Base-by-base conservation (phyloP, 2,113 vertebrate genomes). In the Choloepus hoffmanni region DNA sequence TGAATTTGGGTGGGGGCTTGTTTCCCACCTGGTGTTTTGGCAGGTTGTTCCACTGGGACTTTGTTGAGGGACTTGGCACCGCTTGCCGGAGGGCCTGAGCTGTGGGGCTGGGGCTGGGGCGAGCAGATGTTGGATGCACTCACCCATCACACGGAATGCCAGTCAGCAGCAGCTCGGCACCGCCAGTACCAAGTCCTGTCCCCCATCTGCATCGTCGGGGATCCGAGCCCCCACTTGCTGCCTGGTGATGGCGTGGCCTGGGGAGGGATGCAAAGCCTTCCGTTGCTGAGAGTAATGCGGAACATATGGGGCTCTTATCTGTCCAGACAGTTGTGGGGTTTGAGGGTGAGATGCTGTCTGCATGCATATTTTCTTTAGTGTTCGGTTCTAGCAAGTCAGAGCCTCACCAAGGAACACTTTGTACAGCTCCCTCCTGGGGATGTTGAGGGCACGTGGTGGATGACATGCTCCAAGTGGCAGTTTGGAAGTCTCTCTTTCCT, bases 41-140 rank as follows among this genome's bases (percentile, higher is more conserved):
- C 96, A 90, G 92, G 65, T 33, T 0, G 2, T 48, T 65, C 84
- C 63, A 40, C 7, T 78, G 43, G 53, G 50, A 94, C 93, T 63
- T 1, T 84, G 63, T 13, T 30, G 74, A 76, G 70, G 76, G 19
- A 90, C 62, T 84, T 73, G 53, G 70, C n/a, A 48, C 60, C 15
- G 79, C 79, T 90, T 78, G 82, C 93, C 33, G 85, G 76, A 97
- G 81, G 78, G 90, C 19, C 85, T 90, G 62, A 70, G 3, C 43
- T 78, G 53, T 73, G 62, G 15, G 62, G 15, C 36, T 55, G 7
- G 96, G 76, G 12, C 10, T 53, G 50, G 28, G 30, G 24, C 45
- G 10, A 87, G 33, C 60, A 96, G 81, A 90, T 55, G 87, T 16
- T 12, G 53, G 4, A 7, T 1, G n/a, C 1, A 2, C 21, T 60